phyloP scores from a whole-genome alignment of 2,888 invertebrate genomes.

The Neoaliturus tenellus region DNA sequence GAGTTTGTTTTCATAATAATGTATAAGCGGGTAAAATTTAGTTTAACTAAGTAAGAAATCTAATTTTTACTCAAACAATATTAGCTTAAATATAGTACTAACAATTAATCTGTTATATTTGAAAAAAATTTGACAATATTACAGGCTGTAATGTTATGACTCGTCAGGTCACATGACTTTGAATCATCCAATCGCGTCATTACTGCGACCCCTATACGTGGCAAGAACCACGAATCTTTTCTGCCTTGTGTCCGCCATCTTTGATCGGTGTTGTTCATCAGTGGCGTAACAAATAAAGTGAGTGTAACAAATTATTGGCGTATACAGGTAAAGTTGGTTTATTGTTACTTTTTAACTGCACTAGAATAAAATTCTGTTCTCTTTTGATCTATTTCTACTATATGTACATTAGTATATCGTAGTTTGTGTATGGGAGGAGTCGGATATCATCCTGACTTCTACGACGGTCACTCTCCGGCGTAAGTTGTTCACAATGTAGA shows the following conservation, averaged over 20 bases:
- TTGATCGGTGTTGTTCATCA: constrained; percentile 68
- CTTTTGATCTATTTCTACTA: background rate
- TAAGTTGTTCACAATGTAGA: background rate
- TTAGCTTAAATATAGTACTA: too few species aligned
- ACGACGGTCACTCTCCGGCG: constrained; percentile 1
- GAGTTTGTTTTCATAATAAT: too few species aligned
- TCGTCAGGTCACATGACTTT: constrained; percentile 60
- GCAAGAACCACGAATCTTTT: constrained; percentile 84
- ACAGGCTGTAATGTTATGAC: constrained; percentile 35
- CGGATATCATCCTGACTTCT: background rate
- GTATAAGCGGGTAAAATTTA: too few species aligned
- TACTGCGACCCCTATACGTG: constrained; percentile 80
- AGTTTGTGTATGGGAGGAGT: constrained; percentile 1
- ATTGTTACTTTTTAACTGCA: background rate
- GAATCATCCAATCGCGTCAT: constrained; percentile 69
- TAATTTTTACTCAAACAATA: too few species aligned
- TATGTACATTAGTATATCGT: background rate
- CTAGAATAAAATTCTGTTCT: background rate
- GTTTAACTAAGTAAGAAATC: too few species aligned
- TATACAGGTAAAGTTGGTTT: constrained; percentile 8
- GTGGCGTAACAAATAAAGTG: constrained; percentile 33
- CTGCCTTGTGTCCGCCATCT: constrained; percentile 88
- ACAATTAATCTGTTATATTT: too few species aligned
- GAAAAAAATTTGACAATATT: background rate
- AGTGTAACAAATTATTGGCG: background rate